Evolutionary conservation across 2,797 vertebrate species (phyloP).

Genomic region (Chelon labrosus): DNA sequence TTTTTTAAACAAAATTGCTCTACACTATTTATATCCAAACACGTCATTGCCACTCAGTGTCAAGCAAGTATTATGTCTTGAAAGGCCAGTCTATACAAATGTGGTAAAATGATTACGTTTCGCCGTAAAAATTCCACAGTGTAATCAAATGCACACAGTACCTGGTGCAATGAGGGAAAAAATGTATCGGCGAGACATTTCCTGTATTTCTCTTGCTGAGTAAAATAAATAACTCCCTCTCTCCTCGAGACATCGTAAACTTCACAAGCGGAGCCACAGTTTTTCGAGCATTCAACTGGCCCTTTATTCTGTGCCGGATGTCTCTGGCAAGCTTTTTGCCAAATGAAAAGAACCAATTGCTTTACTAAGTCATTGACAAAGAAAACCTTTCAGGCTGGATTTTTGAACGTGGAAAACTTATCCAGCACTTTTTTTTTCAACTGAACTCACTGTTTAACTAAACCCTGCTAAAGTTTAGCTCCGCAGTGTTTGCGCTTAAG

Average conservation of each 20-base stretch:
- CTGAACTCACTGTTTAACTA: not conserved
- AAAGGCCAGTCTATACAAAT: slow-evolving; percentile 47
- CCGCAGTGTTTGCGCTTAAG: not conserved
- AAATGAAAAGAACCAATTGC: slow-evolving; percentile 49
- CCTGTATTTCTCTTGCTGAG: slow-evolving; percentile 51
- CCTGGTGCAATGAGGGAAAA: slow-evolving; percentile 24
- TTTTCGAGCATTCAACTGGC: slow-evolving; percentile 48
- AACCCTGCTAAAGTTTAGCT: not conserved
- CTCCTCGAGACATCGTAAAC: slow-evolving; percentile 60
- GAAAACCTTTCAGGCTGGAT: slow-evolving; percentile 55
- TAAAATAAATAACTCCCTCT: slow-evolving; percentile 63
- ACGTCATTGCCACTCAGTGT: slow-evolving; percentile 12
- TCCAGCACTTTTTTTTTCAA: slow-evolving; percentile 13
- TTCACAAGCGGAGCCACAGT: slow-evolving; percentile 44
- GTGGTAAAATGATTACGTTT: slow-evolving; percentile 30
- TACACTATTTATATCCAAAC: slow-evolving; percentile 12
- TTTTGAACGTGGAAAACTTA: slow-evolving; percentile 55
- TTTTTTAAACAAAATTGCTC: not conserved
- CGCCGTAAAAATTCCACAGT: slow-evolving; percentile 28
- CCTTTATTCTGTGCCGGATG: slow-evolving; percentile 49
- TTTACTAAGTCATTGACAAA: slow-evolving; percentile 67
- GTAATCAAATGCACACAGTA: slow-evolving; percentile 31
- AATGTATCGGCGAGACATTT: slow-evolving; percentile 47
- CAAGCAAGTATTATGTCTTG: slow-evolving; percentile 20
- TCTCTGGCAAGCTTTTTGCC: slow-evolving; percentile 29